Base-by-base conservation (phyloP, 2,888 invertebrate genomes). In the Torymus auratus region DNA sequence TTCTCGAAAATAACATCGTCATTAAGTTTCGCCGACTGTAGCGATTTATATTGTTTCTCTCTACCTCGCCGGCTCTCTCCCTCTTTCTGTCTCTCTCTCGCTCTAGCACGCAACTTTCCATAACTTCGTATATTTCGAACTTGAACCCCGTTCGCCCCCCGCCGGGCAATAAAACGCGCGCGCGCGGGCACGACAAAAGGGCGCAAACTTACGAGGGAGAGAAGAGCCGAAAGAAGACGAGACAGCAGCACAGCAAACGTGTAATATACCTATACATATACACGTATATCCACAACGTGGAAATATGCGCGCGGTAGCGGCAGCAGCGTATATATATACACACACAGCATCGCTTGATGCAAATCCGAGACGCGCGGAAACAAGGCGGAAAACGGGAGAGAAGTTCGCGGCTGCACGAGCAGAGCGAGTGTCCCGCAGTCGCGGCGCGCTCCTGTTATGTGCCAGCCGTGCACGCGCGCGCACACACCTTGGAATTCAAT, bases 401-500 rank as follows among this genome's bases (percentile, higher is more conserved):
- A 67, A 61, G 50, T 15, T 62, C 28, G 14, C 17, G 67, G 56
- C 69, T 72, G 62, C 41, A 28, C 70, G n/a, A 20, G n/a, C n/a
- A 23, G 41, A 41, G 12, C 13, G 41, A 41, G 4, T 52, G 3
- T 50, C 12, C 60, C 62, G n/a, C 61, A 58, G 28, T 11, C 23
- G 53, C n/a, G n/a, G n/a, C n/a, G 3, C 56, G 12, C 41, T 50
- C 58, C 14, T 81, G 70, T 67, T 71, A 58, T 71, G 50, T 60
- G 14, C 56, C 50, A 28, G n/a, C 11, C 11, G 15, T 60, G 56
- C 53, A 41, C 41, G 50, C 68, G 50, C 13, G 2, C n/a, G 50
- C 13, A 1, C n/a, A 53, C 78, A 41, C 78, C 78, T 75, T 79
- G 74, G 77, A 83, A 83, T 82, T 83, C 81, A 82, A 82, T 83